Conservation (phyloP, 2,888 invertebrate genomes). For the Brenthis ino region DNA sequence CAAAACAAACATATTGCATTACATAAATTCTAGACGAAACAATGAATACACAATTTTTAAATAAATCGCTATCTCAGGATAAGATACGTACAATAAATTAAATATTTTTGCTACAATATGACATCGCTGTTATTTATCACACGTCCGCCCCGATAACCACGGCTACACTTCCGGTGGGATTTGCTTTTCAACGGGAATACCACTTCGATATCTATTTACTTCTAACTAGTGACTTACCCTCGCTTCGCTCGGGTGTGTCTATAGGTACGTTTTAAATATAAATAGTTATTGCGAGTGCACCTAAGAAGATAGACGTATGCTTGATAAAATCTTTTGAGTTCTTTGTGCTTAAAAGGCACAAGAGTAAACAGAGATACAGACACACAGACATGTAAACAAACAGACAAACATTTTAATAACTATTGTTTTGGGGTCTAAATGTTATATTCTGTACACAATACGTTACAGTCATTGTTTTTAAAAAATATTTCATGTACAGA, state of each 20-base stretch:
- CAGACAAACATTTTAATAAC: no score
- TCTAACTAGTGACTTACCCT: neutral
- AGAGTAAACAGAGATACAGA: no score
- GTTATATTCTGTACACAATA: no score
- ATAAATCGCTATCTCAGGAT: conserved; percentile 34
- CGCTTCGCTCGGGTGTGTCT: no score
- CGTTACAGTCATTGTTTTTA: no score
- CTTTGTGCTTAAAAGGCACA: no score
- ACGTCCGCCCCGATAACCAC: conserved; percentile 54
- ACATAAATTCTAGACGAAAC: conserved; percentile 18
- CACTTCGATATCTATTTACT: conserved; percentile 17
- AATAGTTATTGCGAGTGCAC: no score
- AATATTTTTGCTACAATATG: conserved; percentile 43
- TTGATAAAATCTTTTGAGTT: neutral
- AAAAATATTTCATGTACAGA: no score
- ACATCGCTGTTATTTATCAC: conserved; percentile 48
- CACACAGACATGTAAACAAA: no score
- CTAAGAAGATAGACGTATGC: no score
- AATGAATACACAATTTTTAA: conserved; percentile 19
- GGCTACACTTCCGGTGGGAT: conserved; percentile 52
- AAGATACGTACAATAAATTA: conserved; percentile 42
- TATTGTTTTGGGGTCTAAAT: no score
- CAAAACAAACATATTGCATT: conserved; percentile 14
- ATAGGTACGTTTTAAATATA: no score
- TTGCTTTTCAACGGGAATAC: conserved; percentile 38